Base-by-base conservation (phyloP, 2,888 invertebrate species). In the Eledona agricola region DNA sequence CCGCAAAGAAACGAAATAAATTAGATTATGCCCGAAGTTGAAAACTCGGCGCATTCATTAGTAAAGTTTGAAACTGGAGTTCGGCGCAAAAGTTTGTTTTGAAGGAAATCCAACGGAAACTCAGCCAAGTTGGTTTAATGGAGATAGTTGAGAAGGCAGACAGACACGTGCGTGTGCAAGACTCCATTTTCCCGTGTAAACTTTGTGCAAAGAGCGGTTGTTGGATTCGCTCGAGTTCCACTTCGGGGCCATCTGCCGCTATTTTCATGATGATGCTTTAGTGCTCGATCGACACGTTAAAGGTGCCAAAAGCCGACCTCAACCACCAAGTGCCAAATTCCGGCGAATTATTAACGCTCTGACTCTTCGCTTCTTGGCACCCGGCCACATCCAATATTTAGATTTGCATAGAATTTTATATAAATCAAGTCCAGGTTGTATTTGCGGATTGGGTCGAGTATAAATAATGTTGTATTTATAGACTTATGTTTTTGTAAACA, bases 81-180 rank as follows among this genome's bases (percentile, higher is more conserved):
- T 28, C 17, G 9, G n/a, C n/a, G 17, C 22, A 42, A 49, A 52
- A 53, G 42, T 54, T 53, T 47, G 34, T 47, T 53, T 40, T 25
- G 40, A 42, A 47, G 52, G 45, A 53, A 47, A 52, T 46, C 32
- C 47, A 25, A 43, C 34, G 23, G 23, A 46, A 53, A 37, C 35
- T 52, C 40, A 35, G 15, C 32, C 52, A 38, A 40, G 16, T 40
- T 40, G 40, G 35, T 63, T 62, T 64, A 63, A 64, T 64, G 62
- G 64, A 60, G 62, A 63, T 64, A 63, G 64, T 64, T 63, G 45
- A 38, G 17, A n/a, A 34, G 38, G 23, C 31, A 50, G 31, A 47
- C 28, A 49, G 42, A 42, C 46, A 40, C 46, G 47, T 47, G 47
- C 40, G 43, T 29, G 35, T 35, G 23, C 23, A 40, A 26, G 38